phyloP scores from a whole-genome alignment of 1,140 invertebrate species.

The Platorchestia sp. region DNA sequence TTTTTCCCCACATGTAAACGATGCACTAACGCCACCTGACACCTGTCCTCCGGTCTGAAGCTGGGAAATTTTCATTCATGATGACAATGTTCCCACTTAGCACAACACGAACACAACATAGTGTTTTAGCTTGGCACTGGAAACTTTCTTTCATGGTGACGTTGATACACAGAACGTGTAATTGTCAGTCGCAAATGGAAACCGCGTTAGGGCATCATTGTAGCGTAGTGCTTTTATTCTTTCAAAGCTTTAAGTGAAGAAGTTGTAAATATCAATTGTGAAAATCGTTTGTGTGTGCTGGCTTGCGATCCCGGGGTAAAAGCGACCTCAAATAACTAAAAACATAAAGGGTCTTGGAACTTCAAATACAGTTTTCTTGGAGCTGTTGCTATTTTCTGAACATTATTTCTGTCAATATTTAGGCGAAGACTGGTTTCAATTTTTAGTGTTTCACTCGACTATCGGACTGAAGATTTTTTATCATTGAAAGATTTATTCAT shows the following conservation, averaged over 20 bases:
- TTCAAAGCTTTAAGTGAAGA: background rate
- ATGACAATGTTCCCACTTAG: background rate
- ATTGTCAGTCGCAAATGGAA: background rate
- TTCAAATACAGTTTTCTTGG: background rate
- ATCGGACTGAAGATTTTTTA: background rate
- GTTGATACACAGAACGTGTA: background rate
- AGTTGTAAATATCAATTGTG: background rate
- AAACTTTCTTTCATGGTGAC: background rate
- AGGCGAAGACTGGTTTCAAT: background rate
- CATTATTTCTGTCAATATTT: background rate
- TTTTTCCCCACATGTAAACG: background rate
- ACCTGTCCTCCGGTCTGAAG: no score
- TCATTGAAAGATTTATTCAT: background rate
- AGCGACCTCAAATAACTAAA: no score
- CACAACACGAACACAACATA: no score
- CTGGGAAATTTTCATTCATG: background rate
- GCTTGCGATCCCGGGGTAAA: no score
- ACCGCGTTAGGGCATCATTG: background rate
- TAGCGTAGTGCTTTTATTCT: background rate
- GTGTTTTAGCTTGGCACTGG: no score
- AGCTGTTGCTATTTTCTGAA: background rate
- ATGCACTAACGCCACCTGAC: background rate
- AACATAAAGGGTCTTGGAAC: background rate
- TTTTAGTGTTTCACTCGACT: background rate
- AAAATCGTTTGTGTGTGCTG: no score